A percentile compares a stretch with the other conserved stretches of the same genome.
phyloP scores from a whole-genome alignment of 2,888 invertebrate species.

The Acanthopleura granulata region DNA sequence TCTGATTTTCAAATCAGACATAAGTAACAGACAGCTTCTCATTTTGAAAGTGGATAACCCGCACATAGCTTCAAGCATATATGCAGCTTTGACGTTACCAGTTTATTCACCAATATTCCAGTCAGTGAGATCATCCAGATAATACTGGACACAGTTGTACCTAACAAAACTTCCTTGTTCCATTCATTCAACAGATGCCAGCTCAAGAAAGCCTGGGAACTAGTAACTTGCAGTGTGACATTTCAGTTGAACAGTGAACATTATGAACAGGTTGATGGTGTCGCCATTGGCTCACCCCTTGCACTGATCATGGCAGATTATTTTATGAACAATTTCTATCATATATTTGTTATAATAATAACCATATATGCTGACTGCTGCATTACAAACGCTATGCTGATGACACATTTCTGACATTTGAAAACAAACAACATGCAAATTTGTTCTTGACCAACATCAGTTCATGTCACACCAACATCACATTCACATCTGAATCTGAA shows the following conservation, averaged over 20 bases:
- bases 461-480: too few species aligned
- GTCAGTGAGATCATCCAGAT: neutral
- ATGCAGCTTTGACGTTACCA: neutral
- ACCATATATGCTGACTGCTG: neutral
- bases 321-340: neutral
- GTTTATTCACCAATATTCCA: neutral
- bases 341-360: neutral
- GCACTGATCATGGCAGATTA: neutral
- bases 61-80: neutral
- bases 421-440: too few species aligned
- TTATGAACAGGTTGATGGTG: neutral
- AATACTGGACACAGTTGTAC: neutral
- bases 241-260: neutral
- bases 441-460: too few species aligned
- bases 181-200: neutral
- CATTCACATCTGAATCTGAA: too few species aligned
- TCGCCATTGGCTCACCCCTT: neutral
- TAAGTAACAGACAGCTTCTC: neutral
- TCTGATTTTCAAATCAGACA: too few species aligned
- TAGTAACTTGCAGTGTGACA: neutral
- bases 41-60: neutral
- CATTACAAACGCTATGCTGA: too few species aligned
- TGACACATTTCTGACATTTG: too few species aligned
- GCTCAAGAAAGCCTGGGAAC: neutral
- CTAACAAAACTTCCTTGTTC: neutral